Conservation (phyloP, 1,140 invertebrate genomes). For the Octopus bimaculoides region DNA sequence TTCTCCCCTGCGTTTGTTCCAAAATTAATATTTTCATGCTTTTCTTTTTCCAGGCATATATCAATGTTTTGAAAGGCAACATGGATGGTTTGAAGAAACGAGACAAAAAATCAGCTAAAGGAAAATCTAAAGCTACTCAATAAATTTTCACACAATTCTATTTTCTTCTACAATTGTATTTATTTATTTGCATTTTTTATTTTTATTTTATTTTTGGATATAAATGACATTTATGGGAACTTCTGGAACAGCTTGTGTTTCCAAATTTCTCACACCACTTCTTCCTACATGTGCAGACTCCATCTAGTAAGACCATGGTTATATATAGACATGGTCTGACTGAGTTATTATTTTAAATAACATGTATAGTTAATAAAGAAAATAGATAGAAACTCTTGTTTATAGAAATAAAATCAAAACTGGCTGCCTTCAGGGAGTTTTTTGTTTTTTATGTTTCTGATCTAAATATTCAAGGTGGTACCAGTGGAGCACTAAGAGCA, state of each 20-base stretch:
- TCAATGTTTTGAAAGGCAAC: conserved; percentile 78
- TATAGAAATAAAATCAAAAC: too few relatives aligned
- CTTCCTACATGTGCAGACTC: neutral
- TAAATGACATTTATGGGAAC: neutral
- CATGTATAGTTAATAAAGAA: too few relatives aligned
- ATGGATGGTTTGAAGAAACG: conserved; percentile 82
- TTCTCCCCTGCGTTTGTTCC: too few relatives aligned
- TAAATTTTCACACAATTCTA: conserved; percentile 16
- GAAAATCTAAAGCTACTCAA: conserved; percentile 67
- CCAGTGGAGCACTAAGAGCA: too few relatives aligned
- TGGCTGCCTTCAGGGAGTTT: too few relatives aligned
- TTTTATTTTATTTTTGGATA: conserved; percentile 2
- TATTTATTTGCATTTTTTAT: neutral
- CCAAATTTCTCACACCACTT: neutral
- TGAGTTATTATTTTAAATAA: too few relatives aligned
- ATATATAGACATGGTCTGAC: too few relatives aligned
- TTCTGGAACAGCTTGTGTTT: neutral
- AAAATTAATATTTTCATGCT: conserved; percentile 16
- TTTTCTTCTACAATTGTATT: conserved; percentile 6
- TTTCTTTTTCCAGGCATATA: conserved; percentile 65
- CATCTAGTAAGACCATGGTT: too few relatives aligned
- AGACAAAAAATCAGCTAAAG: conserved; percentile 65
- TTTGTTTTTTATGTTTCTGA: too few relatives aligned
- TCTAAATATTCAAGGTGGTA: too few relatives aligned
- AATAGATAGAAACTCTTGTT: too few relatives aligned